A percentile compares a stretch with the other conserved stretches of the same genome.
Evolutionary conservation across 1,140 invertebrate species (phyloP).

Genomic region (Pogonomyrmex barbatus): DNA sequence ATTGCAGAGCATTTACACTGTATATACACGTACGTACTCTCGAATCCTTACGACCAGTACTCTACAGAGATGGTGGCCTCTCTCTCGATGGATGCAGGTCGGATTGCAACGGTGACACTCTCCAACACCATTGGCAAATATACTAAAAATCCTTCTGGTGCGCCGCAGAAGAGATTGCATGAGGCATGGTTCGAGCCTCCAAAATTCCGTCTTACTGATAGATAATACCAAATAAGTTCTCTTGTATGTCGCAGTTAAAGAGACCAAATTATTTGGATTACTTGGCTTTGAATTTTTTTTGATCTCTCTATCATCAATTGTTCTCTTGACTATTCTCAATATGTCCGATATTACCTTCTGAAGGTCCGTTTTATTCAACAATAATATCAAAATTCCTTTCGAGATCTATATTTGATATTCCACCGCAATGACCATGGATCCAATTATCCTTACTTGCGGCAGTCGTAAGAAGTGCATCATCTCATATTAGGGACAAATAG

Average conservation of each 20-base stretch:
- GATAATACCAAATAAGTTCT: not conserved
- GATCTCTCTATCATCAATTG: not conserved
- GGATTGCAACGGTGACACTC: too few species aligned
- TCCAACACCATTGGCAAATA: too few species aligned
- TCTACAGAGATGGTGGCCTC: too few species aligned
- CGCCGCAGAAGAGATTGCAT: too few species aligned
- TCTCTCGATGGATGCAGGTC: too few species aligned
- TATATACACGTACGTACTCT: too few species aligned
- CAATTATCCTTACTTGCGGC: constrained; percentile 6
- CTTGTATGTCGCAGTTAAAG: not conserved
- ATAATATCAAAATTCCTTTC: not conserved
- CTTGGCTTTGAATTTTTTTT: not conserved
- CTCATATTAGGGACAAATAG: not conserved
- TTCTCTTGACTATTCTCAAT: not conserved
- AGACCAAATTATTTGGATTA: not conserved
- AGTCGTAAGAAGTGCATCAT: not conserved
- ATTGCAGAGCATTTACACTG: not conserved
- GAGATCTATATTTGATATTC: not conserved
- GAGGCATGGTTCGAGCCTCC: too few species aligned
- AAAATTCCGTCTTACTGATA: not conserved
- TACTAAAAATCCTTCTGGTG: too few species aligned
- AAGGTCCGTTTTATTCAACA: not conserved
- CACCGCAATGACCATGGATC: not conserved
- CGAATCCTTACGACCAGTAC: too few species aligned
- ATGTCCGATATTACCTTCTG: not conserved